Evolutionary conservation across 1,140 invertebrate genomes (phyloP).

Genomic region (Bombus balteatus): DNA sequence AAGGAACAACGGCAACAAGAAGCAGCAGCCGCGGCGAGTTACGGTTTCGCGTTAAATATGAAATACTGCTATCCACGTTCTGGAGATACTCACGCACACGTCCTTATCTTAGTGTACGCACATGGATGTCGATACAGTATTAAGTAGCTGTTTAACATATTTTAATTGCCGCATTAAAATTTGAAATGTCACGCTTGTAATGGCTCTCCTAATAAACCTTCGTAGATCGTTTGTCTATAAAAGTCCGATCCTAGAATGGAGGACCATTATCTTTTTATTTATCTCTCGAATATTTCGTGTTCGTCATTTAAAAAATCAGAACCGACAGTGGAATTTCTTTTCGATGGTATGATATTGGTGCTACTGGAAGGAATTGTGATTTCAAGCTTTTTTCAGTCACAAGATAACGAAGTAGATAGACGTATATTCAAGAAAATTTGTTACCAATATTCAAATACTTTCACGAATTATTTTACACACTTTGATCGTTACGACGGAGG

Average conservation of each 20-base stretch:
- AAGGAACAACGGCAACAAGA: constrained; percentile 57
- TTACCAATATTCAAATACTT: not conserved
- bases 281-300: not conserved
- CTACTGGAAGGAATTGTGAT: not conserved
- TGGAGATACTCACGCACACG: not conserved
- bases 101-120: not conserved
- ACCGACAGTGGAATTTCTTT: not conserved
- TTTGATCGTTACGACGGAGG: too few relatives aligned
- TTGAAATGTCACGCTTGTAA: constrained; percentile 59
- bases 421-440: too few relatives aligned
- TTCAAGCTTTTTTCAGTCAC: not conserved
- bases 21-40: constrained; percentile 70
- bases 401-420: not conserved
- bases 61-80: constrained; percentile 71
- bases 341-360: not conserved
- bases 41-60: constrained; percentile 77
- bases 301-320: too few relatives aligned
- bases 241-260: not conserved
- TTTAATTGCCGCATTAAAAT: constrained; percentile 75
- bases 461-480: not conserved
- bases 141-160: constrained; percentile 77
- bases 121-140: constrained; percentile 47
- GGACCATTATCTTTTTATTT: not conserved
- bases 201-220: constrained; percentile 33
- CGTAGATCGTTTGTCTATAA: constrained; percentile 40